phyloP scores from a whole-genome alignment of 2,888 invertebrate genomes.

The Xestia c-nigrum region DNA sequence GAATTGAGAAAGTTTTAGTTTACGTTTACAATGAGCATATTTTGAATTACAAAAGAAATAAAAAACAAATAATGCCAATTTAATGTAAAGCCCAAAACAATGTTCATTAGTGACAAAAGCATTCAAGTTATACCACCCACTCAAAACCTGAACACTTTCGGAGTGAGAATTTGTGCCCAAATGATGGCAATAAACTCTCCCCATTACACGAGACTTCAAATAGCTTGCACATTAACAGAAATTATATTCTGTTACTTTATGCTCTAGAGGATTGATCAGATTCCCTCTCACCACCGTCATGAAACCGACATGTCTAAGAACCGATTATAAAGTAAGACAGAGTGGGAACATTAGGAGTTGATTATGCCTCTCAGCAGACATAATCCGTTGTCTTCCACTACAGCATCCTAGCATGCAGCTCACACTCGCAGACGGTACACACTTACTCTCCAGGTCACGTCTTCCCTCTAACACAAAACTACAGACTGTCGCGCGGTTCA shows the following conservation, averaged over 20 bases:
- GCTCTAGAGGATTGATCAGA: neutral
- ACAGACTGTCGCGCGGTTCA: slow-evolving; percentile 24
- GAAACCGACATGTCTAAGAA: neutral
- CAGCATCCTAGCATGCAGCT: slow-evolving; percentile 1
- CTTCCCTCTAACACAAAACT: slow-evolving; percentile 35
- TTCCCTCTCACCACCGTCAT: neutral
- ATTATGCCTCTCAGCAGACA: slow-evolving; percentile 1
- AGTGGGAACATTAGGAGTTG: neutral
- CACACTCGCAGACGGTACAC: slow-evolving; percentile 16
- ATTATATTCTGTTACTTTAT: neutral
- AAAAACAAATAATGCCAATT: neutral
- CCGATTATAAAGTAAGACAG: too few species aligned
- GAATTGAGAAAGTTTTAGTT: neutral
- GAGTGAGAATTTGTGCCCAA: neutral
- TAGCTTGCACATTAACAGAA: neutral
- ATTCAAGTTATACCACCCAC: neutral
- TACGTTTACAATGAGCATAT: neutral
- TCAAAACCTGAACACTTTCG: neutral
- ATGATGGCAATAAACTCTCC: neutral
- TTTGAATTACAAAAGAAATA: neutral
- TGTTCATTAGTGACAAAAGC: neutral
- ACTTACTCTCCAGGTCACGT: slow-evolving; percentile 49
- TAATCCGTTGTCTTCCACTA: neutral
- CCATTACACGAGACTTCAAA: neutral
- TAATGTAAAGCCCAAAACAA: neutral